These are phyloP conservation scores for Ectobius pallidus DNA, from an alignment of 2,888 invertebrate genomes.

Conservation along the genomic window DNA sequence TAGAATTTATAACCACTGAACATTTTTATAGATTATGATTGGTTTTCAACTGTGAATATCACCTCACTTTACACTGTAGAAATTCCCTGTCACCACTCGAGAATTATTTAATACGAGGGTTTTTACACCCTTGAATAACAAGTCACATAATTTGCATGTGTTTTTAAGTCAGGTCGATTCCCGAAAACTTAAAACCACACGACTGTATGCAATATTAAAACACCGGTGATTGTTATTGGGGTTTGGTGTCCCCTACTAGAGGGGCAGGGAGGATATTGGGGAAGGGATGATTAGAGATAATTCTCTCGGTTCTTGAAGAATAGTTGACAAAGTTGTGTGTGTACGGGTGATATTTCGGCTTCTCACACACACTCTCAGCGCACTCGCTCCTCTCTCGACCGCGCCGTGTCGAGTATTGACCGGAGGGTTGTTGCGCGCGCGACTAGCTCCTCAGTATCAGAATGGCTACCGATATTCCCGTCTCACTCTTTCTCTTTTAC, in stretches of 20 bases:
- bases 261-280: background rate
- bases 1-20: too few relatives aligned
- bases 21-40: too few relatives aligned
- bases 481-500: background rate
- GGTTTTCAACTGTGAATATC: background rate
- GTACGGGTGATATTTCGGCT: too few relatives aligned
- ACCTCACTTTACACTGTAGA: background rate
- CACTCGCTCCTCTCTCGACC: background rate
- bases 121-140: background rate
- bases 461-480: background rate
- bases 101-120: background rate
- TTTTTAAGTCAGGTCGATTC: background rate
- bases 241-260: background rate
- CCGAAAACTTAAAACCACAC: background rate
- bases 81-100: background rate
- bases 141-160: background rate
- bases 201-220: background rate
- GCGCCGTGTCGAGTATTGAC: conserved; percentile 13
- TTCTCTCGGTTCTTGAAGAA: too few relatives aligned
- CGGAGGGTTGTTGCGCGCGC: conserved; percentile 2
- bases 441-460: too few relatives aligned
- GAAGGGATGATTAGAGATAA: background rate
- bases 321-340: too few relatives aligned
- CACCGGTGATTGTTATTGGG: background rate
- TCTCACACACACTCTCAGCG: background rate